Base-by-base conservation (phyloP, 2,888 invertebrate genomes). In the Netelia fuscicornis region DNA sequence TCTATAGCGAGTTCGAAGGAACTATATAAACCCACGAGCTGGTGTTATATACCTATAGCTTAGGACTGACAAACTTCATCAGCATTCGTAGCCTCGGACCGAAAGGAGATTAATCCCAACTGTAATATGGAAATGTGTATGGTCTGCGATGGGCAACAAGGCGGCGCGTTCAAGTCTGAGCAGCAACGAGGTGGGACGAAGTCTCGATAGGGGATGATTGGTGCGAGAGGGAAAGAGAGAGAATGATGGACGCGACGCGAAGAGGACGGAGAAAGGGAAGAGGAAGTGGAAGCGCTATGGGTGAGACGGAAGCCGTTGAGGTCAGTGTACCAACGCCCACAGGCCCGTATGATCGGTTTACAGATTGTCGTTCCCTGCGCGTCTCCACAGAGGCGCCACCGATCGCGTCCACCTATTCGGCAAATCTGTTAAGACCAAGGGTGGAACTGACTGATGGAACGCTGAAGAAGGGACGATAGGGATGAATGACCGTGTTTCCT, bases 321-420 rank as follows among this genome's bases (percentile, higher is more conserved):
- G 68, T 72, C 75, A 68, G 76, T 80, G 71, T 76, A 52, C 23
- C 8, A 74, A 52, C 42, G 76, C 83, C 87, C 87, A 88, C 80
- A 86, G 80, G 84, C 88, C 92, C 91, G 91, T 91, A 90, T 92
- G 92, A 93, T 93, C 91, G 91, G 91, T 92, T 92, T 91, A 90
- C 89, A 90, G 90, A 92, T 92, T 91, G 90, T 85, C 84, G 77
- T 80, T 86, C 86, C 86, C 89, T 86, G 84, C 54, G 78, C 25
- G 54, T 85, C 64, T 23, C 60, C 23, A 78, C 44, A 58, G 48
- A 67, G 84, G 85, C 67, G 75, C 76, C 65, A 72, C 77, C 80
- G 74, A 81, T 84, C 70, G 74, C 71, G 79, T 20, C 58, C 58
- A 13, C 70, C 77, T 74, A 76, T 84, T 84, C 75, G 84, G 71